Base-by-base conservation (phyloP, 1,140 invertebrate species). In the Neodiprion fabricii region DNA sequence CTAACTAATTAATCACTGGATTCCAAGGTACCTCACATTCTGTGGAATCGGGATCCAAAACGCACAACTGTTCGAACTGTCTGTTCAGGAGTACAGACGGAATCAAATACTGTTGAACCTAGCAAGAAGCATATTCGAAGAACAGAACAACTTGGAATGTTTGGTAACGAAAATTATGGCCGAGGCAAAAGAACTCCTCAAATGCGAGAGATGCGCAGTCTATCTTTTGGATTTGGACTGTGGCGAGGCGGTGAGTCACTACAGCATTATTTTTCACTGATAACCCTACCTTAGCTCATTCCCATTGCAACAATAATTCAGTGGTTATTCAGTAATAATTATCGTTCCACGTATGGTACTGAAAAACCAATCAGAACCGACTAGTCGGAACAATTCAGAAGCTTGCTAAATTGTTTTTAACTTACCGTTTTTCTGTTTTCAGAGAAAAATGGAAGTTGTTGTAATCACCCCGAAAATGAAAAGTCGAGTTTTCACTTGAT, bases 41-140 rank as follows among this genome's bases (percentile, higher is more conserved):
- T 98, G 97, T 86, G 97, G 97, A 7, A 98, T 99, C 78, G 97
- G 97, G 9, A 96, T 99, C 79, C 97, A 98, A 88, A 99, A 99
- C 89, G 97, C 97, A 67, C 97, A 98, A 87, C 91, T 98, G 3
- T 98, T 98, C 87, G 96, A 98, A 88, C 93, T 97, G 75, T 98
- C 97, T 28, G 94, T 97, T 11, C 91, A 96, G 75, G 97, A 99
- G 84, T 98, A 98, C 85, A 92, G 95, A 80, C 91, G 96, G 80
- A 99, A 98, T 91, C 97, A 99, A 91, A 88, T 88, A 61, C 79
- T 88, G n/a, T 76, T 88, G 47, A 89, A 88, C 78, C 78, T 89
- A 48, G 87, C 87, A 11, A 81, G 85, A 71, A 88, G 81, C 71
- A 89, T 89, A 71, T 89, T 89, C 76, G 87, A 88, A 69, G 87